Conservation (phyloP, 2,797 vertebrate genomes). For the Gallirallus australis region DNA sequence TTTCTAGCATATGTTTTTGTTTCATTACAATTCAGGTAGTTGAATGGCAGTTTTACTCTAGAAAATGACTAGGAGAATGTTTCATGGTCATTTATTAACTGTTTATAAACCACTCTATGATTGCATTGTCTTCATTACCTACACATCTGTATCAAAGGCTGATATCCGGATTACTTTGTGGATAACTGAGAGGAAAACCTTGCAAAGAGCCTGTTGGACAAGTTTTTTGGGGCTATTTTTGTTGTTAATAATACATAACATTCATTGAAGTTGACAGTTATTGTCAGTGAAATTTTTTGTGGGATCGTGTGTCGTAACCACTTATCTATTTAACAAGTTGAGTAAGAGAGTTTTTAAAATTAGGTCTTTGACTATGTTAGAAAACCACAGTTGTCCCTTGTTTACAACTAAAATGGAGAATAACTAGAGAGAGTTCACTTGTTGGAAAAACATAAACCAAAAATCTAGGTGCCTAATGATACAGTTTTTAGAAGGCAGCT, state of each 20-base stretch:
- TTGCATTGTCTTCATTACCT: background rate
- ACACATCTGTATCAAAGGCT: background rate
- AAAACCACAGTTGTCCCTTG: background rate
- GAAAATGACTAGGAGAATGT: background rate
- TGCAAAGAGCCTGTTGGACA: background rate
- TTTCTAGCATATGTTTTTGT: background rate
- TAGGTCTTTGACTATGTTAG: background rate
- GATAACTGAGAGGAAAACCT: background rate
- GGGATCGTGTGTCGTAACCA: background rate
- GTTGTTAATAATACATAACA: background rate
- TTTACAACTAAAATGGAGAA: background rate
- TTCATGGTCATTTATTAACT: background rate
- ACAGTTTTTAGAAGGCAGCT: background rate
- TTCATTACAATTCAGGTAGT: background rate
- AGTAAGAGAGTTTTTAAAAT: background rate
- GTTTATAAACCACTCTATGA: background rate
- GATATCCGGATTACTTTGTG: background rate
- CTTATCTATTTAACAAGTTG: background rate
- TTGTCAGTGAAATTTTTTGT: background rate
- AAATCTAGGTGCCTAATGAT: background rate
- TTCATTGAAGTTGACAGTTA: background rate
- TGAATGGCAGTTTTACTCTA: background rate
- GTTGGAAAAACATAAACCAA: background rate
- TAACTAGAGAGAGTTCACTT: background rate
- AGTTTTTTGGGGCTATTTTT: background rate